A percentile compares a stretch with the other conserved stretches of the same genome.
Conservation (phyloP, 2,888 invertebrate genomes). For the Julus scanicus region DNA sequence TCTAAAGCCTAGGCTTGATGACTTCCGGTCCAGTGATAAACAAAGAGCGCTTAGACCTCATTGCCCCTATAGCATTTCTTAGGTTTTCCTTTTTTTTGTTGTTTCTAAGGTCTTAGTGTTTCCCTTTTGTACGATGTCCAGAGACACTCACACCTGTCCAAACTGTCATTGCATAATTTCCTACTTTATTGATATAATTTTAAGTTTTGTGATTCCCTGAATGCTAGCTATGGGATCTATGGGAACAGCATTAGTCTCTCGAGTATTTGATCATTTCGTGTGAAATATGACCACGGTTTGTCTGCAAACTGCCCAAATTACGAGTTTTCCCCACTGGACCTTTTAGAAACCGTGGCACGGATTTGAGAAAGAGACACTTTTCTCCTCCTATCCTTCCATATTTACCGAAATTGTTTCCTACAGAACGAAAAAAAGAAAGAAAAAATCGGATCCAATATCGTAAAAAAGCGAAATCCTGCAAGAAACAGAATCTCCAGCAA, state of each 20-base stretch:
- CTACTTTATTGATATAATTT: slow-evolving; percentile 49
- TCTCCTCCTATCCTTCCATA: background rate
- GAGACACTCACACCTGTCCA: slow-evolving; percentile 14
- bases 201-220: background rate
- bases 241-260: background rate
- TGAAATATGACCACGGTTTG: slow-evolving; percentile 52
- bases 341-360: slow-evolving; percentile 48
- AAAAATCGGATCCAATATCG: slow-evolving; percentile 49
- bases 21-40: slow-evolving; percentile 19
- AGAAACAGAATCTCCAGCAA: background rate
- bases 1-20: background rate
- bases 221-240: background rate
- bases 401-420: slow-evolving; percentile 1
- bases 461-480: background rate
- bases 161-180: slow-evolving; percentile 49
- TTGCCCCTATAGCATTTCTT: background rate
- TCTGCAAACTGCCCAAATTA: slow-evolving; percentile 54
- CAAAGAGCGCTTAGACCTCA: background rate
- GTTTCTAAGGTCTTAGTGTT: background rate
- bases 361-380: background rate
- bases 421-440: background rate
- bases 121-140: background rate
- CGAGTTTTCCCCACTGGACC: slow-evolving; percentile 50
- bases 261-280: slow-evolving; percentile 47
- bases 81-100: background rate